Evolutionary conservation across 2,113 vertebrate species (phyloP).

Genomic region (Cairina moschata): DNA sequence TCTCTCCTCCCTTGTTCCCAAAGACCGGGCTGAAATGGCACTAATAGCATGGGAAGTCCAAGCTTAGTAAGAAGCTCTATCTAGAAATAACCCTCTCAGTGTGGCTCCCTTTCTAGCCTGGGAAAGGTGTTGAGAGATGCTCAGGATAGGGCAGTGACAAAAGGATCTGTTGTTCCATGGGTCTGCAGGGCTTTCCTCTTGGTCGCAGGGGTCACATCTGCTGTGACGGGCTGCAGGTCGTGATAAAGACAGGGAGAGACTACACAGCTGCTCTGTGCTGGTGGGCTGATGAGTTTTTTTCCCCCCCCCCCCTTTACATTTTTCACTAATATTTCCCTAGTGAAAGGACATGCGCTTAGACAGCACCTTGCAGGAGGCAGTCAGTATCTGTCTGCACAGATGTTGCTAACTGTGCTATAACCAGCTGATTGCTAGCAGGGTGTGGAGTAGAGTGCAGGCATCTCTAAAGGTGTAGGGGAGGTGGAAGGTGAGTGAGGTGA

Average conservation of each 20-base stretch:
- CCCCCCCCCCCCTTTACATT: not conserved
- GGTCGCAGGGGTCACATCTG: not conserved
- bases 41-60: not conserved
- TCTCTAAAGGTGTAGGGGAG: not conserved
- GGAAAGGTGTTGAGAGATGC: not conserved
- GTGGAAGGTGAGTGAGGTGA: not conserved
- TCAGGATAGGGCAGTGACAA: not conserved
- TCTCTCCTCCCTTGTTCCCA: not conserved
- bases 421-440: not conserved
- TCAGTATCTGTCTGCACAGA: not conserved
- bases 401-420: not conserved
- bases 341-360: not conserved
- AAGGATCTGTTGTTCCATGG: not conserved
- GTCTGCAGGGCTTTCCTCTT: not conserved
- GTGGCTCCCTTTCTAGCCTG: rapidly evolving
- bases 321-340: slow-evolving; percentile 3
- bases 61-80: not conserved
- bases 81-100: rapidly evolving
- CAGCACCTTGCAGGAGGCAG: not conserved
- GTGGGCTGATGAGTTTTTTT: not conserved
- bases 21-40: not conserved
- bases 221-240: not conserved
- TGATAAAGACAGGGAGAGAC: not conserved
- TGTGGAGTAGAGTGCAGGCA: not conserved
- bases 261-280: not conserved